Evolutionary conservation across 2,797 vertebrate genomes (phyloP), one percentile per base, ranked within the genome.

Genomic region (Salmo trutta): DNA sequence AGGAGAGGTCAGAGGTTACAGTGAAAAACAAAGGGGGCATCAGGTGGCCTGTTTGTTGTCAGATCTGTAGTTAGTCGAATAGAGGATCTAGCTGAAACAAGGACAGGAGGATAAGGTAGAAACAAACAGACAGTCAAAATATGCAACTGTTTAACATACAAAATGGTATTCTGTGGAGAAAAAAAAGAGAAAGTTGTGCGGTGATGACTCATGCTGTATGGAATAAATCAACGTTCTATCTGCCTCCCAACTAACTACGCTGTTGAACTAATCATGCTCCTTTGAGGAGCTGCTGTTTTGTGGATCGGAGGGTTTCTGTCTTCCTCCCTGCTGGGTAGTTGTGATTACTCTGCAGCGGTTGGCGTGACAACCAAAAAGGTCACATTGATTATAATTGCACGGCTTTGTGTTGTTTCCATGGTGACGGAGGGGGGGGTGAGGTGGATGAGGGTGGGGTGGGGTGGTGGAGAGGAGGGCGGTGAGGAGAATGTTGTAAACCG

Each of bases 371-470:
- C 54, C 47, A 66, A 76, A 76, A 84, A 81, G 75, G 77, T 81
- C 83, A 81, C 24, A 29, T 31, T 65, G 83, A 88, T 85, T 76
- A 81, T 71, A 86, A 81, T 81, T 79, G 79, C 79, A 71, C 73
- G 74, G 65, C 73, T 80, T 82, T 77, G 66, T 71, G 59, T 64
- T 41, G 87, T 87, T 88, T 82, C 87, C 76, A 77, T 86, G 83
- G 82, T 62, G 79, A 90, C 70, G 64, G 64, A 75, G 71, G 41
- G 6, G 56, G 66, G 10, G 59, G 65, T 10, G 31, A 1, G 6
- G 19, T 3, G 73, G 36, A 72, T 12, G 33, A 0, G 4, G 4
- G 15, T 15, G 77, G 67, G 69, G 76, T 0, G 6, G 66, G 10
- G 31, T 21, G 12, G 3, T 36, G 31, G 67, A 21, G 17, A 41